phyloP scores from a whole-genome alignment of 2,888 invertebrate species.

The Cephus pulcher region DNA sequence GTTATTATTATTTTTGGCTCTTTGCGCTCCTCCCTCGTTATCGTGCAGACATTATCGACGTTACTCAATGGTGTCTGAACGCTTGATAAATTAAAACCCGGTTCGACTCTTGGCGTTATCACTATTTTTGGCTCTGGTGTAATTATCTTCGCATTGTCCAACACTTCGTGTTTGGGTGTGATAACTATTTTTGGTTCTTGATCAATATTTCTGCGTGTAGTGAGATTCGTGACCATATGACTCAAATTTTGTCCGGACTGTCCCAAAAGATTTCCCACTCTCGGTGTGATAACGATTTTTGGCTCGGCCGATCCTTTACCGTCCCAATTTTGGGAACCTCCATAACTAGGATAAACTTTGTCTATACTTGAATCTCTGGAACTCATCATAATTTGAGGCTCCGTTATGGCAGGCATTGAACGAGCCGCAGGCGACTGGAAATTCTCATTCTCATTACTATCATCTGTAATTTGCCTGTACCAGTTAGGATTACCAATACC shows the following conservation, averaged over 20 bases:
- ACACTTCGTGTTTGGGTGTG: slow-evolving; percentile 15
- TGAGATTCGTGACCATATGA: slow-evolving; percentile 32
- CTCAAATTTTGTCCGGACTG: slow-evolving; percentile 42
- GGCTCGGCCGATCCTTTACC: slow-evolving; percentile 36
- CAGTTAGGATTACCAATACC: slow-evolving; percentile 44
- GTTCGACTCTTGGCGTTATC: slow-evolving; percentile 19
- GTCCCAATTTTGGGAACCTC: slow-evolving; percentile 16
- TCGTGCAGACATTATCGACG: neutral
- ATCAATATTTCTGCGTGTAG: slow-evolving; percentile 28
- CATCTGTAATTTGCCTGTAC: neutral
- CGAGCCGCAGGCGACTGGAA: neutral
- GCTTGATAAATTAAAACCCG: neutral
- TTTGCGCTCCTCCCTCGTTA: slow-evolving; percentile 58
- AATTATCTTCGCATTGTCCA: slow-evolving; percentile 18
- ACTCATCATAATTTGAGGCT: slow-evolving; percentile 36
- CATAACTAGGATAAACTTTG: slow-evolving; percentile 10
- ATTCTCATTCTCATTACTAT: neutral
- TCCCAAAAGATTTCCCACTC: slow-evolving; percentile 42
- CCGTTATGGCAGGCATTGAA: neutral
- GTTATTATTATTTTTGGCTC: slow-evolving; percentile 75
- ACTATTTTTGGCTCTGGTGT: slow-evolving; percentile 26
- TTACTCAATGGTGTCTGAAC: neutral
- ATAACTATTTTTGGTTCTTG: slow-evolving; percentile 26
- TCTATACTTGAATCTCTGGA: slow-evolving; percentile 23
- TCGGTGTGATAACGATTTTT: slow-evolving; percentile 53